phyloP scores from a whole-genome alignment of 2,888 invertebrate genomes.

The Chloroclystis v-ata region DNA sequence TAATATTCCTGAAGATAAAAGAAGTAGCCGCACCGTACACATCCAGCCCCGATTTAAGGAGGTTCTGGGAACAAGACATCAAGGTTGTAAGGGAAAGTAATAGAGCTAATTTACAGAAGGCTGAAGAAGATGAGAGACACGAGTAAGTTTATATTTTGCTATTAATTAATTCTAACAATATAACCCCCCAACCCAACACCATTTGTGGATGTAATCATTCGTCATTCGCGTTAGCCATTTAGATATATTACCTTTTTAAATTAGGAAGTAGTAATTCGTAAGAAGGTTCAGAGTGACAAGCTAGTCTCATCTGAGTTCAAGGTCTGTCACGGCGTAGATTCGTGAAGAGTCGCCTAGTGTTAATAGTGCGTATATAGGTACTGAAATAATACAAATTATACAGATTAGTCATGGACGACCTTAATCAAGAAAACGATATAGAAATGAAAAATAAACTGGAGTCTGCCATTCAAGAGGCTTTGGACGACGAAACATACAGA shows the following conservation, averaged over 20 bases:
- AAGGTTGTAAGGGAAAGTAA: conserved; percentile 84
- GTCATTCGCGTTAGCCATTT: no score
- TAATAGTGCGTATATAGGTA: no score
- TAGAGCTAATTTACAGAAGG: conserved; percentile 78
- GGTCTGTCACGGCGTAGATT: no score
- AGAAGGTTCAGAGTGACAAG: no score
- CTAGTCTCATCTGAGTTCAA: no score
- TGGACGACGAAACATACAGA: conserved; percentile 82
- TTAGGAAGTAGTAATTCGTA: no score
- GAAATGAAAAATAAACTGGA: conserved; percentile 80
- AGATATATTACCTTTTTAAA: no score
- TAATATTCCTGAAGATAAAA: conserved; percentile 89
- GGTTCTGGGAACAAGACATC: conserved; percentile 90
- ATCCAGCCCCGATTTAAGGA: conserved; percentile 83
- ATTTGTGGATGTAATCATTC: no score
- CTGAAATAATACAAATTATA: background rate
- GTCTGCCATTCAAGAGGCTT: conserved; percentile 82
- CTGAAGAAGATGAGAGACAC: conserved; percentile 70
- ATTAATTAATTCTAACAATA: background rate
- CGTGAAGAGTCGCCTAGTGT: no score
- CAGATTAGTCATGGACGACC: conserved; percentile 73
- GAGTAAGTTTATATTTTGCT: conserved; percentile 48
- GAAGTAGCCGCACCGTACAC: conserved; percentile 90
- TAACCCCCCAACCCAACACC: no score
- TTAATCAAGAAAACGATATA: conserved; percentile 58